Base-by-base conservation (phyloP, 2,113 vertebrate genomes). In the Antennarius striatus region DNA sequence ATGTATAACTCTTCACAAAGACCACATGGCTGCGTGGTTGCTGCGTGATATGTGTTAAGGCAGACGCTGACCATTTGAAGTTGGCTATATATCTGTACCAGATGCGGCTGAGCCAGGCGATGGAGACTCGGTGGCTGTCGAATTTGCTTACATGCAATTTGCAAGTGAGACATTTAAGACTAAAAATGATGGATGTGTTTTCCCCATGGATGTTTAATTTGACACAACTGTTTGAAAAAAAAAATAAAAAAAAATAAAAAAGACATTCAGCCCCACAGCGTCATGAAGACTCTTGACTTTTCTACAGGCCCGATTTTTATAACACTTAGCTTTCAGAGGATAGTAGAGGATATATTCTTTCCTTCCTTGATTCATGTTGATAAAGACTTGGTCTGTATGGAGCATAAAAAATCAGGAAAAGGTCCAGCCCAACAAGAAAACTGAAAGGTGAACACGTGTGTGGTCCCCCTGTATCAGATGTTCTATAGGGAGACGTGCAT, bases 391-490 rank as follows among this genome's bases (percentile, higher is more conserved):
- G 32, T 36, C 22, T 22, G 22, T 22, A 22, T 22, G 22, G 1
- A 22, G 22, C 22, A 22, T 22, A 22, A 22, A 22, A 22, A 22
- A 22, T 22, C 32, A 36, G 32, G 32, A 36, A 36, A 36, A 36
- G 4, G 32, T 7, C 3, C 32, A 36, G 4, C 32, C 32, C 32
- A 36, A 36, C 32, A 36, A 9, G 42, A 43, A 9, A 43, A 64
- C 71, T 72, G 59, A 81, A 81, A 87, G 80, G 79, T 82, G 78
- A 83, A 77, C 73, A 71, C n/a, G 87, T 88, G 88, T 90, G 89
- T 88, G 87, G 87, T 89, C 87, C 73, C 68, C 50, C 36, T 42
- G 0, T 91, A 73, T 92, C 85, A 87, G 83, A 84, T 86, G 78
- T 63, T 81, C 86, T 61, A 14, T 65, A 70, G 56, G 12, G 68